Percentiles rank a stretch among this genome's conserved stretches.
phyloP scores from a whole-genome alignment of 1,140 invertebrate genomes.

The Drosophila fuyamai region DNA sequence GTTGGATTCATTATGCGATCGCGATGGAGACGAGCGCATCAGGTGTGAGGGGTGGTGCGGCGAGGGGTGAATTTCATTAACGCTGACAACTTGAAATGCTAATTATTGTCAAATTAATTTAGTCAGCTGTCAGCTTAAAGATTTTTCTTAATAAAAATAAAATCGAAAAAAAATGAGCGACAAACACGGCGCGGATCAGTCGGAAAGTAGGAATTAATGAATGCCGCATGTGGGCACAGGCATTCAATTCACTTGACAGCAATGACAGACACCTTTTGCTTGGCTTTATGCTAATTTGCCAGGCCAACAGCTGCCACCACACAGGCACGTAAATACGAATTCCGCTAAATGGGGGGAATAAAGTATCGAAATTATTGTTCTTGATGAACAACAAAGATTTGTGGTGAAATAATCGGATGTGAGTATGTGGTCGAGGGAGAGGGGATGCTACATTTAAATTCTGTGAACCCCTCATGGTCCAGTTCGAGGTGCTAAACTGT shows the following conservation, averaged over 20 bases:
- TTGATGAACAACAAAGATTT: constrained; percentile 45
- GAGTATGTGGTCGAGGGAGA: constrained; percentile 4
- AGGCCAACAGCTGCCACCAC: constrained; percentile 58
- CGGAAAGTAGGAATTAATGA: constrained; percentile 75
- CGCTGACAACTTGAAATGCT: constrained; percentile 84
- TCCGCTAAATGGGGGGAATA: constrained; percentile 46
- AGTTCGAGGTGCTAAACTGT: constrained; percentile 23
- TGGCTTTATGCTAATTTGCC: constrained; percentile 70
- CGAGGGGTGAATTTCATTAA: constrained; percentile 73
- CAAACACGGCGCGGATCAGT: constrained; percentile 38
- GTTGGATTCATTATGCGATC: constrained; percentile 65
- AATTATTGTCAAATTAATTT: constrained; percentile 85
- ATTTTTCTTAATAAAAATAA: constrained; percentile 58
- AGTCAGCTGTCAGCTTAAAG: constrained; percentile 84
- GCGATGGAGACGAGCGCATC: constrained; percentile 9
- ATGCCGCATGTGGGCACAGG: constrained; percentile 68
- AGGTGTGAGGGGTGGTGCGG: background rate
- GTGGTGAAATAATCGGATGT: constrained; percentile 47
- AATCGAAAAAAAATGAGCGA: constrained; percentile 57
- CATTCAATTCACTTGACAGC: constrained; percentile 68
- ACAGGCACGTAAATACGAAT: constrained; percentile 6
- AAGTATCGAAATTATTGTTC: constrained; percentile 51
- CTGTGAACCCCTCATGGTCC: constrained; percentile 33
- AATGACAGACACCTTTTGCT: constrained; percentile 65
- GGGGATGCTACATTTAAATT: constrained; percentile 23